Evolutionary conservation across 1,140 invertebrate genomes (phyloP).

Genomic region (Neodiprion lecontei): DNA sequence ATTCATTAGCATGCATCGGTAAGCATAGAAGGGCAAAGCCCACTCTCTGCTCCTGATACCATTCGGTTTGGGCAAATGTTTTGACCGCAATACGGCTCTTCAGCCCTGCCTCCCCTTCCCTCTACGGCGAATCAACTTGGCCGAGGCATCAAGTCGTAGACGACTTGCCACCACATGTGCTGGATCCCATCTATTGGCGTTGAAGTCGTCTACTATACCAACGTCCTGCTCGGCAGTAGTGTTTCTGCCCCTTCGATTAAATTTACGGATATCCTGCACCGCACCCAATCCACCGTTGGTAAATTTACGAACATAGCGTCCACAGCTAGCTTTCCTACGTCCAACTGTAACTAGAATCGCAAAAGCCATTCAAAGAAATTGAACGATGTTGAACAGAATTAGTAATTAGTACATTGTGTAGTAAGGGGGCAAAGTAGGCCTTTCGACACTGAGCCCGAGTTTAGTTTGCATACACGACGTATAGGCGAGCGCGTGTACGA

Average conservation of each 20-base stretch:
- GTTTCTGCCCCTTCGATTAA: not conserved
- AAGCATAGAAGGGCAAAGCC: not conserved
- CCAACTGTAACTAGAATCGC: too few relatives aligned
- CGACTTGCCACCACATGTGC: not conserved
- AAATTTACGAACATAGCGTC: not conserved
- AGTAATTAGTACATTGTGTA: too few relatives aligned
- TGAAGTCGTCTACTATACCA: not conserved
- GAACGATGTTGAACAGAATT: too few relatives aligned
- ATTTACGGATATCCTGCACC: not conserved
- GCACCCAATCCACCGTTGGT: not conserved
- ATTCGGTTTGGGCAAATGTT: not conserved
- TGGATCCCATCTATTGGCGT: not conserved
- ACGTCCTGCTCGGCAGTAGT: not conserved
- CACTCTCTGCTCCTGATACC: not conserved
- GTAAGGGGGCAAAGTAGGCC: too few relatives aligned
- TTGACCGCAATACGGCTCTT: not conserved
- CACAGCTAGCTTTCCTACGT: too few relatives aligned
- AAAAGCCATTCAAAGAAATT: too few relatives aligned
- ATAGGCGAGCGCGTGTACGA: too few relatives aligned
- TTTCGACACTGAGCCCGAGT: too few relatives aligned
- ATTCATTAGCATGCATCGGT: conserved; percentile 8
- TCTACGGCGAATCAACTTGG: not conserved
- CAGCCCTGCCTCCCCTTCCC: not conserved
- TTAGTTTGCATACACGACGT: too few relatives aligned
- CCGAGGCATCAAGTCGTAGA: not conserved